Conservation (phyloP, 2,797 vertebrate species). For the Decapterus maruadsi region DNA sequence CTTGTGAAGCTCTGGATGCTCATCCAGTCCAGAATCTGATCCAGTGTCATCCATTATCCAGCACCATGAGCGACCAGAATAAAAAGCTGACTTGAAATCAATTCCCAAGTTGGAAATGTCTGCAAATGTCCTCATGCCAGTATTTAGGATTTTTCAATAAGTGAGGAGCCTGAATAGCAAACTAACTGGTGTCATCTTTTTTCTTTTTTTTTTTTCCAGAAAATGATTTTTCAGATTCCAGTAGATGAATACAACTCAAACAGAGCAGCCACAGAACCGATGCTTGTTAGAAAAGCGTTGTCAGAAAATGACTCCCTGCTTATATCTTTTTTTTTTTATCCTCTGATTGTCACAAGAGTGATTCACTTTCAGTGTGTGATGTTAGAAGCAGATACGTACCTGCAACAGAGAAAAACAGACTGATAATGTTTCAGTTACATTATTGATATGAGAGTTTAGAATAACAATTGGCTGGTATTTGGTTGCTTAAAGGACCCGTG, state of each 20-base stretch:
- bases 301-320: conserved; percentile 10
- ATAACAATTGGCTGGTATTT: neutral
- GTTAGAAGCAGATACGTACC: neutral
- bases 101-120: conserved; percentile 39
- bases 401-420: neutral
- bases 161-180: conserved; percentile 7
- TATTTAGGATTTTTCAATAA: conserved; percentile 35
- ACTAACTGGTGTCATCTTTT: conserved; percentile 23
- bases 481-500: neutral
- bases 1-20: conserved; percentile 46
- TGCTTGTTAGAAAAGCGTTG: neutral
- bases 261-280: neutral
- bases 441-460: neutral
- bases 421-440: neutral
- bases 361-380: neutral
- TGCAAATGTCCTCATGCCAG: conserved; percentile 12
- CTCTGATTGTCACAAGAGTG: neutral
- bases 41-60: conserved; percentile 47
- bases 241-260: conserved; percentile 13
- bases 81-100: conserved; percentile 36
- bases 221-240: conserved; percentile 9
- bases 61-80: conserved; percentile 30
- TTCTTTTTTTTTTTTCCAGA: conserved; percentile 20
- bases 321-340: conserved; percentile 8
- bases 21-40: conserved; percentile 48